Base-by-base conservation (phyloP, 1,140 invertebrate genomes). In the Delia radicum region DNA sequence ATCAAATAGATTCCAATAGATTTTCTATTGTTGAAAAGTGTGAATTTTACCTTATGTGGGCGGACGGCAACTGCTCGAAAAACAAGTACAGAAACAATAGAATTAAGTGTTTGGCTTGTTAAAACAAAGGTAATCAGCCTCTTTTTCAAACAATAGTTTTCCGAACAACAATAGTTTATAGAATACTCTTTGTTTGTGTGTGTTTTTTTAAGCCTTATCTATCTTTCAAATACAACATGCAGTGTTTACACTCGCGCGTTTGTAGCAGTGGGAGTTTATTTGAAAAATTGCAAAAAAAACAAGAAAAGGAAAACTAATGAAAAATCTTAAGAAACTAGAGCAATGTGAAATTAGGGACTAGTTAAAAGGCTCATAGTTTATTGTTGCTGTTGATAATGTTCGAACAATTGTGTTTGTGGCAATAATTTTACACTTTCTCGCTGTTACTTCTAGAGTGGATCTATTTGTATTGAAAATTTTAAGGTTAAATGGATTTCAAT, bases 401-500 rank as follows among this genome's bases (percentile, higher is more conserved):
- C 46, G 61, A 1, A 10, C 61, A 29, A 13, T 29, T 65, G 62
- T 65, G 18, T 65, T 65, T 65, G 28, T 65, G 27, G 62, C 62
- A 65, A 65, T 65, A 65, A 65, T 65, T 65, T 65, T 65, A 65
- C 62, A 65, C 62, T 65, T 65, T 65, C 62, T 65, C 62, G 26
- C 62, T 18, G 27, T 28, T 65, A 27, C 55, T 2, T 18, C 24
- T 12, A 61, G 46, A 3, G 13, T 63, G 27, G 62, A 12, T 24
- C 21, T 63, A 63, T 65, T 65, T 65, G 27, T 65, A 65, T 65
- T 65, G 62, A 27, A 65, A 65, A 65, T 65, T 28, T 65, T 65
- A 65, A 65, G 62, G 62, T 65, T 65, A 65, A 65, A 65, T 65
- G n/a, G 62, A 13, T 63, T 63, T 26, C 61, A 63, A 63, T 63